Base-by-base conservation (phyloP, 2,113 vertebrate species). In the Panthera uncia region DNA sequence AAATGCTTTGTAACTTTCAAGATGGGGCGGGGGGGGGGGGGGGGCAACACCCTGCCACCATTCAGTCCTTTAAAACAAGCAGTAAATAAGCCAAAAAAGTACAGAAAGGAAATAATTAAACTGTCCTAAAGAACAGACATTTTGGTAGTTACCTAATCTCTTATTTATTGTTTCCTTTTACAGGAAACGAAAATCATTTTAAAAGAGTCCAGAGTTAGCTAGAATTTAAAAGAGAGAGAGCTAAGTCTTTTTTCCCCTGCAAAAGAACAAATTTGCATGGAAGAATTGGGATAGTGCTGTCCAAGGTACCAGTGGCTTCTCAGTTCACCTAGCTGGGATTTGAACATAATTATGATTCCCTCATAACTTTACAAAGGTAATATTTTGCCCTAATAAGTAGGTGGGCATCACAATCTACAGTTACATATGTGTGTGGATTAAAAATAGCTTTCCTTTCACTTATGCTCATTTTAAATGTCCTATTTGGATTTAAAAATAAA, bases 1-100 rank as follows among this genome's bases (percentile, higher is more conserved):
- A 61, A 96, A 91, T 61, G 82, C 33, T 65, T 73, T 80, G 36
- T 9, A 19, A 81, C 55, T 61, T 69, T 81, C 41, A 48, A 73
- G 15, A 45, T 1, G 7, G 45, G 45, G 45, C 45, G 45, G 45
- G 45, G 45, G 7, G 45, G 7, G 45, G 45, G 7, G 45, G 45
- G 38, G 38, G 36, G 7, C 45, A 73, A 69, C 29, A 9, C 19
- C 5, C 63, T 7, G 9, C 27, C 52, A 78, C 36, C 16, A 29
- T 33, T 33, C 36, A 89, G 66, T 69, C 41, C 38, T 95, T 31
- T 66, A 94, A 97, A 90, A 78, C 15, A 94, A 65, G 57, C 85
- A 85, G 84, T 55, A 55, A 84, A 73, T 33, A 86, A 94, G 79
- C 36, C 10, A 23, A 41, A 83, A 81, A 83, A 27, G 6, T n/a